A percentile compares a stretch with the other conserved stretches of the same genome.
phyloP scores from a whole-genome alignment of 2,888 invertebrate genomes.

The Pyrrhia umbra region DNA sequence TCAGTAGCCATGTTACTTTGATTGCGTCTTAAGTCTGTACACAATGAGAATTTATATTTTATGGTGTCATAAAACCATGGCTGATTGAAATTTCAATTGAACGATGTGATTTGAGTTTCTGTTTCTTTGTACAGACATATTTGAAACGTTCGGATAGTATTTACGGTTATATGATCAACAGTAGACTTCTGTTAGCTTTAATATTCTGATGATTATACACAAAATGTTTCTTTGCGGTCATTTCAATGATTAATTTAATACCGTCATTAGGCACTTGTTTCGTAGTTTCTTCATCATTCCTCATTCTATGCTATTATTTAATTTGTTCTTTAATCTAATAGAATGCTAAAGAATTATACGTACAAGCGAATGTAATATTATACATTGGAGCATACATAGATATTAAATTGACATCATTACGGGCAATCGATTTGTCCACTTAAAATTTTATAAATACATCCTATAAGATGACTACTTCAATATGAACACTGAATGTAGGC shows the following conservation, averaged over 20 bases:
- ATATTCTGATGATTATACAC: background rate
- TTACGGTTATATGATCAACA: background rate
- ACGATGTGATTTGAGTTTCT: constrained; percentile 4
- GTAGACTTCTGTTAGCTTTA: background rate
- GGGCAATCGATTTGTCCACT: constrained; percentile 63
- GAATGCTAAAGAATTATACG: background rate
- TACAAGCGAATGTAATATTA: background rate
- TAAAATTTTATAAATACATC: constrained; percentile 61
- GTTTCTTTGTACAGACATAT: background rate
- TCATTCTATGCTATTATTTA: background rate
- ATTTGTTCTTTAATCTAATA: background rate
- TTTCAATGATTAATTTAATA: too few relatives aligned
- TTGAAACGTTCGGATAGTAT: background rate
- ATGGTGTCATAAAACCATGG: constrained; percentile 14
- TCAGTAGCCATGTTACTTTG: background rate
- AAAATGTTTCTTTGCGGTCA: background rate
- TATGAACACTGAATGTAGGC: background rate
- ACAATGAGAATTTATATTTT: constrained; percentile 14
- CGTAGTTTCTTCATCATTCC: background rate
- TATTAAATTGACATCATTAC: constrained; percentile 27
- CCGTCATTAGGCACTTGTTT: too few relatives aligned
- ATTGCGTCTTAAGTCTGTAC: background rate
- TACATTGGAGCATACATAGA: constrained; percentile 9
- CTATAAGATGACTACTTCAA: constrained; percentile 30
- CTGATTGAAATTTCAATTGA: constrained; percentile 25